These are phyloP conservation scores for Haemorhous mexicanus DNA, from an alignment of 2,113 vertebrate species.

Conservation along the genomic window DNA sequence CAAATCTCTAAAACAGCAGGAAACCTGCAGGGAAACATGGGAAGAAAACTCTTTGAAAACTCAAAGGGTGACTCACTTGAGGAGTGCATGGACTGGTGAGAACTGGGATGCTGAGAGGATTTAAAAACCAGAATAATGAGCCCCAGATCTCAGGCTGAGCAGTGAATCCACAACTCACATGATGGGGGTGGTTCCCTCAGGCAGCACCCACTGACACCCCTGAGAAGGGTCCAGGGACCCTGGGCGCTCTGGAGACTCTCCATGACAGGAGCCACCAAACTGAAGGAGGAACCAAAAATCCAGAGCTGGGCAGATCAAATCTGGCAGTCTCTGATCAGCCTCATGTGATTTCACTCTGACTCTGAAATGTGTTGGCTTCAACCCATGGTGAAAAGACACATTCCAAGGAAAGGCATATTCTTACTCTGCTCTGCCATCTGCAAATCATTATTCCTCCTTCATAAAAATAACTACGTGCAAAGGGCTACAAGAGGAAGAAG, in stretches of 20 bases:
- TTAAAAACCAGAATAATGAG: background rate
- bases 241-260: background rate
- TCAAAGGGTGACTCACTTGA: background rate
- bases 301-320: background rate
- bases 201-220: background rate
- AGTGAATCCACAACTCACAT: background rate
- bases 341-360: background rate
- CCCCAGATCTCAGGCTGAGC: background rate
- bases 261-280: background rate
- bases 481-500: background rate
- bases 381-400: background rate
- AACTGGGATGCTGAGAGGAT: background rate
- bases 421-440: constrained; percentile 28
- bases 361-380: background rate
- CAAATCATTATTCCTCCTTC: constrained; percentile 29
- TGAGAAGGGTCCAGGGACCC: background rate
- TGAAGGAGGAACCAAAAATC: background rate
- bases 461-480: constrained; percentile 10
- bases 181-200: background rate
- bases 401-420: constrained; percentile 16
- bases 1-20: background rate
- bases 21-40: background rate
- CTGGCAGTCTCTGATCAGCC: background rate
- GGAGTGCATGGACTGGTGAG: background rate
- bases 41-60: background rate